phyloP scores from a whole-genome alignment of 30 jellyfish, hydroid and myxozoan species.

The Pseudorhiza aurosa region DNA sequence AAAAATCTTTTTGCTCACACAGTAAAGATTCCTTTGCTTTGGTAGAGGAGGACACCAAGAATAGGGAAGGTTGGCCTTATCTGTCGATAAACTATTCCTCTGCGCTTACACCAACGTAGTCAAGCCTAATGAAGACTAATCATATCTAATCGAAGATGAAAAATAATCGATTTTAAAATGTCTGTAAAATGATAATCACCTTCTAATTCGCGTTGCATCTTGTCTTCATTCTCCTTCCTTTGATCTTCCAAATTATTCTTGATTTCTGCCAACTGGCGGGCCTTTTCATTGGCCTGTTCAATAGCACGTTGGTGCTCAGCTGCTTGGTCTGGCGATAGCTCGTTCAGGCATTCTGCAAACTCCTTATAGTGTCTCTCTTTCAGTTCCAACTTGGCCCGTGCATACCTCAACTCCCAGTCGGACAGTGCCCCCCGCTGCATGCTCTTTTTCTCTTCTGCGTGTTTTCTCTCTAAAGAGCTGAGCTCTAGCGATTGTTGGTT shows the following conservation, averaged over 20 bases:
- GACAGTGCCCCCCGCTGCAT: constrained; percentile 78
- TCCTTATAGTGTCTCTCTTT: constrained; percentile 96
- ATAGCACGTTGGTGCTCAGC: constrained; percentile 84
- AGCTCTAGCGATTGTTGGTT: constrained; percentile 90
- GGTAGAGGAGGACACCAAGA: too few relatives aligned
- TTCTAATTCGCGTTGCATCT: constrained; percentile 79
- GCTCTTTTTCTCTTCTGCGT: constrained; percentile 79
- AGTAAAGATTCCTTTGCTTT: too few relatives aligned
- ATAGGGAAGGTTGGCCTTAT: too few relatives aligned
- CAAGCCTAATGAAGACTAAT: too few relatives aligned
- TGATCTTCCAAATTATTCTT: constrained; percentile 86
- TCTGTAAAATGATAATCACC: constrained; percentile 48
- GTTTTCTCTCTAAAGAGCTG: constrained; percentile 79
- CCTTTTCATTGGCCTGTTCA: constrained; percentile 90
- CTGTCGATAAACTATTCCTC: too few relatives aligned
- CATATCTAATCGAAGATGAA: too few relatives aligned
- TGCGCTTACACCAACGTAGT: too few relatives aligned
- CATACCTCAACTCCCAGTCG: constrained; percentile 94
- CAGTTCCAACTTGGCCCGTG: constrained; percentile 90
- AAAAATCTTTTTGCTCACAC: too few relatives aligned
- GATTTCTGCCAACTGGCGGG: constrained; percentile 87
- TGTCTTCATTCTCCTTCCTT: constrained; percentile 79
- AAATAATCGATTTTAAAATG: neutral
- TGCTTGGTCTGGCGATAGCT: constrained; percentile 86
- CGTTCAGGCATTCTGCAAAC: constrained; percentile 92